phyloP scores from a whole-genome alignment of 2,797 vertebrate genomes.

The Enteromius paludinosus region DNA sequence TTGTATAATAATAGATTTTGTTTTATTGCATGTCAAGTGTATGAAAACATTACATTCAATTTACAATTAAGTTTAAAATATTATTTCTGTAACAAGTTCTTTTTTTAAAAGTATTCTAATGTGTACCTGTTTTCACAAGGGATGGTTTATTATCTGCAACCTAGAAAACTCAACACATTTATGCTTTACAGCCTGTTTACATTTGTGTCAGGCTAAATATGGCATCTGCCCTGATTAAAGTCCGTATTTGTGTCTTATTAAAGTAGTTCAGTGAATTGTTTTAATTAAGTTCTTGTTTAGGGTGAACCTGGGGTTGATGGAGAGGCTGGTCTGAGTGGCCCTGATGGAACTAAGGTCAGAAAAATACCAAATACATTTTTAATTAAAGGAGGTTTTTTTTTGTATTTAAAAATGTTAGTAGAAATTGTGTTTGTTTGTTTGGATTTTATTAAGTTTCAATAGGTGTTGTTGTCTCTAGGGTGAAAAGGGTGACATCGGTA shows the following conservation, averaged over 20 bases:
- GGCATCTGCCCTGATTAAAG: not conserved
- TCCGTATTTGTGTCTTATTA: conserved; percentile 13
- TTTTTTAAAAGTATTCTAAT: not conserved
- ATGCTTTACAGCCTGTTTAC: not conserved
- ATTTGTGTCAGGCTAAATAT: not conserved
- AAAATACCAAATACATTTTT: not conserved
- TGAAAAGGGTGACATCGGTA: conserved; percentile 89
- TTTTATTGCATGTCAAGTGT: not conserved
- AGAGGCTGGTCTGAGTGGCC: conserved; percentile 82
- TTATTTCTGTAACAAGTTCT: not conserved
- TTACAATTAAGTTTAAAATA: not conserved
- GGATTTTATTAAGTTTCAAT: not conserved
- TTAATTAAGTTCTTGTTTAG: conserved; percentile 69
- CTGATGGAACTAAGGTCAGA: conserved; percentile 88
- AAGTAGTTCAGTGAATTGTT: conserved; percentile 11
- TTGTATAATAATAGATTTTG: not conserved
- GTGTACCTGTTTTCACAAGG: not conserved
- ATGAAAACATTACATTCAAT: not conserved
- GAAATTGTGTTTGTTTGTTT: not conserved
- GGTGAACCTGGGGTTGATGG: conserved; percentile 89
- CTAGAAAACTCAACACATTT: not conserved
- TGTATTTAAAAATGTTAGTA: not conserved
- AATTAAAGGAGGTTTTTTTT: too few species aligned
- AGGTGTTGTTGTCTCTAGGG: conserved; percentile 76
- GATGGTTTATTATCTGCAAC: not conserved